Evolutionary conservation across 2,113 vertebrate species (phyloP), one percentile per base, ranked within the genome.

Genomic region (Gyps fulvus): DNA sequence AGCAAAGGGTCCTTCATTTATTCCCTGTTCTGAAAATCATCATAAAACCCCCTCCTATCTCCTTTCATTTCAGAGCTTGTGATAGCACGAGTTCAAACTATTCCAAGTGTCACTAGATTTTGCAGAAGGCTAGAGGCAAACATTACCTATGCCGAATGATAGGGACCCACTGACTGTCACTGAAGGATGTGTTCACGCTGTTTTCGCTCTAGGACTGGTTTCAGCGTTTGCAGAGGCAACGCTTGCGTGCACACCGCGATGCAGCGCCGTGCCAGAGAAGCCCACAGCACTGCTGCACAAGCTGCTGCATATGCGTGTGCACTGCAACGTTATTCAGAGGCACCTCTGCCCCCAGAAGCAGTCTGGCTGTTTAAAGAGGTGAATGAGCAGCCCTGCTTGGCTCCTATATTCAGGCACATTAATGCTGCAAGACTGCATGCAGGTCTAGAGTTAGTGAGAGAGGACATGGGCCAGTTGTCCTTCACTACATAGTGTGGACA

Each of bases 201-300:
- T 4, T 36, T 42, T 61, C 62, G 31, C 49, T 77, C 52, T 27
- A 58, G 34, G 65, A 66, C 8, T 3, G 0, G 22, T 42, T 47
- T 50, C 47, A 17, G 45, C 6, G 7, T 52, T 76, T 36, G 73
- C 67, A 81, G 62, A 58, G 25, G 36, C 63, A 61, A 21, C 0
- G 4, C 42, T 42, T 47, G 66, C 0, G 0, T 15, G 29, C 4
- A 6, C n/a, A 11, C 18, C 0, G 2, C 0, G 2, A 43, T 26
- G 55, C 43, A 38, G 67, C 0, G 1, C 22, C 31, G 3, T 8
- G 22, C 18, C 50, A 27, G 49, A 47, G 66, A 58, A 50, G 58
- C 26, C 26, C 6, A 4, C 2, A 8, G 54, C 10, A 42, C 27
- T 9, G 32, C 49, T 38, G 34, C 36, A 22, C 0, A 3, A 87